Percentiles rank a stretch among this genome's conserved stretches.
These are phyloP conservation scores for Montipora sp. DNA, from an alignment of 64 coral and sea anemone genomes.

Conservation along the genomic window DNA sequence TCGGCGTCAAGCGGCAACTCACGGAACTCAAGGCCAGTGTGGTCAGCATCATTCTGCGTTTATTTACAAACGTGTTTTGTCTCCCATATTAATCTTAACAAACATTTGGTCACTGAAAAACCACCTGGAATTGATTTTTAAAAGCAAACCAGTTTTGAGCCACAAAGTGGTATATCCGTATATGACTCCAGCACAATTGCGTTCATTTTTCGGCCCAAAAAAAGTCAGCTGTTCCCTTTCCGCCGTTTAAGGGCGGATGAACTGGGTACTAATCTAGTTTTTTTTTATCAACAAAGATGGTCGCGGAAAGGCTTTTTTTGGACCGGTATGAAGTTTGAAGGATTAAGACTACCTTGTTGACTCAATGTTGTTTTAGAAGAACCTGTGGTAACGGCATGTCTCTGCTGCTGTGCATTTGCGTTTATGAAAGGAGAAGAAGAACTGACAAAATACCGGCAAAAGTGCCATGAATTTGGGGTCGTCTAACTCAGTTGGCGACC, in stretches of 20 bases:
- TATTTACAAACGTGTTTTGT: not conserved
- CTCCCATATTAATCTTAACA: not conserved
- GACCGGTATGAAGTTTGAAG: not conserved
- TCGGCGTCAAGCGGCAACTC: no score
- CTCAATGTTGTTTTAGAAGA: not conserved
- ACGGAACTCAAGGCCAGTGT: not conserved
- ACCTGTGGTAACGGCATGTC: not conserved
- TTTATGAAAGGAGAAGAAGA: conserved; percentile 20
- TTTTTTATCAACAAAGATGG: conserved; percentile 51
- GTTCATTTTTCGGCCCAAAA: not conserved
- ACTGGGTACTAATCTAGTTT: conserved; percentile 26
- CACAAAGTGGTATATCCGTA: no score
- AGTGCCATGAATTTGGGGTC: conserved; percentile 47
- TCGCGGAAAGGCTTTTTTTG: not conserved
- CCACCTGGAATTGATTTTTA: no score
- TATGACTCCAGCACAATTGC: no score
- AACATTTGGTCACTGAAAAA: not conserved
- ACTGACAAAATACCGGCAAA: not conserved
- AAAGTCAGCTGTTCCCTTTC: not conserved
- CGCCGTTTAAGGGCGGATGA: not conserved
- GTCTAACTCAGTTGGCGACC: not conserved
- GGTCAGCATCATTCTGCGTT: not conserved
- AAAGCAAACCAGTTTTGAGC: not conserved
- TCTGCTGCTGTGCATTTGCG: conserved; percentile 8
- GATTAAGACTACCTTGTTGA: not conserved